Evolutionary conservation across 2,888 invertebrate species (phyloP), one percentile per base, ranked within the genome.

Genomic region (Parascotia fuliginaria): DNA sequence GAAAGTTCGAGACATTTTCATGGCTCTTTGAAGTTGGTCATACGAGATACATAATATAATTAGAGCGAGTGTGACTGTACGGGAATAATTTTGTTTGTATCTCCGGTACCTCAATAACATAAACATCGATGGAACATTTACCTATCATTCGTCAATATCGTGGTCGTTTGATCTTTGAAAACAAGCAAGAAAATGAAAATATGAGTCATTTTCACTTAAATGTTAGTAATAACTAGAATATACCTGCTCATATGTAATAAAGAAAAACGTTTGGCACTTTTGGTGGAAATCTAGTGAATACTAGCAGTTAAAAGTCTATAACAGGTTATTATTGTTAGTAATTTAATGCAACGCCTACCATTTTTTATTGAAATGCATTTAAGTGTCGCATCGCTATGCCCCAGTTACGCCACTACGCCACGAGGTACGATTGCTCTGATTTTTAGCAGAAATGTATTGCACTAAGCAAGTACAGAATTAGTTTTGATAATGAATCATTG

Each of bases 321-420:
- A 72, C 52, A 60, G 70, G 61, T 68, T 70, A 77, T 77, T 75
- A 75, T 69, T 66, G 55, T 64, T 59, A 60, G 57, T 67, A 72
- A 69, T 74, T 70, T 55, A 65, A 55, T 61, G 52, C 66, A 57
- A 65, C 61, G 55, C 48, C 67, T 63, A 65, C 61, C 50, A 60
- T 69, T 74, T 77, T 80, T 78, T 82, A 81, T 81, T 75, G 74
- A 79, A 83, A 80, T 79, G 80, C 79, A 79, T 79, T 79, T 75
- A 70, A 69, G 60, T 51, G 60, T 56, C 65, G 69, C 62, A 57
- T 66, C 59, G 63, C 67, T 79, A 78, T 81, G 72, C 73, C 58
- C 55, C 58, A 76, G 79, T 76, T 74, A 72, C 61, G 55, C 65
- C 63, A 60, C 64, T 53, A 63, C 55, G 55, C 51, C n/a, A n/a